Evolutionary conservation across 1,140 invertebrate genomes (phyloP).

Genomic region (Brachionus paranguensis): DNA sequence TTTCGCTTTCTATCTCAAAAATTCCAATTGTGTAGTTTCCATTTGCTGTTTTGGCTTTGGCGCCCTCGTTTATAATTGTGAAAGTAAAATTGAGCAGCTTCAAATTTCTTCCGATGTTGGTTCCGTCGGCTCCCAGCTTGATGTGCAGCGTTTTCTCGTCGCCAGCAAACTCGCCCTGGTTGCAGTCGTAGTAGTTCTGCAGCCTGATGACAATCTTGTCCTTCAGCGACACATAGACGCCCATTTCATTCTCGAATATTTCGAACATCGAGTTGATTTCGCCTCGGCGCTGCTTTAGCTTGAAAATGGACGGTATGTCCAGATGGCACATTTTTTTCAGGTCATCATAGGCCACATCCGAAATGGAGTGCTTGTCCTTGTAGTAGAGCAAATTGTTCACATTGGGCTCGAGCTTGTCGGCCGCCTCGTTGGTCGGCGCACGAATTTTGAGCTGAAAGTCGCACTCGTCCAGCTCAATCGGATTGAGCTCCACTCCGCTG

Average conservation of each 20-base stretch:
- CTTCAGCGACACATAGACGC: neutral
- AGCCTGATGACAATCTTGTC: neutral
- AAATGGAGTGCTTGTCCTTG: slow-evolving; percentile 36
- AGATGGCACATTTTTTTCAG: slow-evolving; percentile 12
- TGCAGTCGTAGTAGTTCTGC: neutral
- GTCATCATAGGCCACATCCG: slow-evolving; percentile 15
- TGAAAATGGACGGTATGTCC: neutral
- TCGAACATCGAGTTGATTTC: slow-evolving; percentile 31
- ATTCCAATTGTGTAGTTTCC: slow-evolving; percentile 38
- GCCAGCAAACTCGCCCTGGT: neutral
- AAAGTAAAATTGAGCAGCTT: slow-evolving; percentile 34
- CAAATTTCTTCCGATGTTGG: slow-evolving; percentile 38
- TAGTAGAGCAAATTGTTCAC: slow-evolving; percentile 30
- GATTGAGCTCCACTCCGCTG: neutral
- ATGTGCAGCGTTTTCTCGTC: neutral
- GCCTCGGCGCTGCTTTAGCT: neutral
- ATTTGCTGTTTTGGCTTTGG: slow-evolving; percentile 8
- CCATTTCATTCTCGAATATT: slow-evolving; percentile 29
- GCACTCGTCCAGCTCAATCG: slow-evolving; percentile 13
- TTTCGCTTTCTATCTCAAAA: slow-evolving; percentile 27
- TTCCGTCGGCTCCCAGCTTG: neutral
- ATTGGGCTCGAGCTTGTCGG: neutral
- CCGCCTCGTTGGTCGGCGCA: neutral
- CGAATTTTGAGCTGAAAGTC: slow-evolving; percentile 27
- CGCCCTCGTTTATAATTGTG: slow-evolving; percentile 29